phyloP scores from a whole-genome alignment of 2,797 vertebrate genomes.

The Hypotaenidia philippensis region DNA sequence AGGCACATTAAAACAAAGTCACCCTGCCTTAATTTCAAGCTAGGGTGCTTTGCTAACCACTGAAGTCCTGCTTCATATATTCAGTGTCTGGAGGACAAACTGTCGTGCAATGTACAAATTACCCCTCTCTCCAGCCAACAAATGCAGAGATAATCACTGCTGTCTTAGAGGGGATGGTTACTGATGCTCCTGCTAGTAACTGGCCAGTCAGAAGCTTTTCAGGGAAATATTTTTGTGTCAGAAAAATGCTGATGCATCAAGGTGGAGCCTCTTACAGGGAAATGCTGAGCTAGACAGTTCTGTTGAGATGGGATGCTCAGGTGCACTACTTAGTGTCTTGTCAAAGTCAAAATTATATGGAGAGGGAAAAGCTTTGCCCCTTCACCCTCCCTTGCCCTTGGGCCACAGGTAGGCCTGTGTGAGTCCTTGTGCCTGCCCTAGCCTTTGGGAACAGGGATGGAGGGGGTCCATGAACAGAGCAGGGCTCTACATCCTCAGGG shows the following conservation, averaged over 20 bases:
- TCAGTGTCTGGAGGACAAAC: background rate
- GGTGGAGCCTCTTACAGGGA: background rate
- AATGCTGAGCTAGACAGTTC: background rate
- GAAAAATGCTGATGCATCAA: background rate
- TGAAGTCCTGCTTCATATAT: background rate
- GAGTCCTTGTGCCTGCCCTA: background rate
- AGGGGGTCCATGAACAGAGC: rapidly evolving
- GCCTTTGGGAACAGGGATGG: background rate
- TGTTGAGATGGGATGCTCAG: background rate
- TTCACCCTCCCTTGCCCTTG: background rate
- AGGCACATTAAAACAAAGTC: background rate
- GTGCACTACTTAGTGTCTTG: background rate
- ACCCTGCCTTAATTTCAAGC: background rate
- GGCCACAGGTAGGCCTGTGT: rapidly evolving
- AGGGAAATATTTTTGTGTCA: conserved; percentile 10
- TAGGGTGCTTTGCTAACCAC: background rate
- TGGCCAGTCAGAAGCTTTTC: background rate
- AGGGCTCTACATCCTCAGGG: background rate
- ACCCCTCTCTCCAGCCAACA: background rate
- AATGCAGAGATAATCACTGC: background rate
- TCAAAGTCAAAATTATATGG: background rate
- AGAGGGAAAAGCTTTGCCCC: background rate
- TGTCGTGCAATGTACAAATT: background rate
- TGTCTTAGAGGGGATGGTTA: background rate
- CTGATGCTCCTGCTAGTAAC: background rate